phyloP scores from a whole-genome alignment of 2,113 vertebrate genomes.

The Bettongia penicillata region DNA sequence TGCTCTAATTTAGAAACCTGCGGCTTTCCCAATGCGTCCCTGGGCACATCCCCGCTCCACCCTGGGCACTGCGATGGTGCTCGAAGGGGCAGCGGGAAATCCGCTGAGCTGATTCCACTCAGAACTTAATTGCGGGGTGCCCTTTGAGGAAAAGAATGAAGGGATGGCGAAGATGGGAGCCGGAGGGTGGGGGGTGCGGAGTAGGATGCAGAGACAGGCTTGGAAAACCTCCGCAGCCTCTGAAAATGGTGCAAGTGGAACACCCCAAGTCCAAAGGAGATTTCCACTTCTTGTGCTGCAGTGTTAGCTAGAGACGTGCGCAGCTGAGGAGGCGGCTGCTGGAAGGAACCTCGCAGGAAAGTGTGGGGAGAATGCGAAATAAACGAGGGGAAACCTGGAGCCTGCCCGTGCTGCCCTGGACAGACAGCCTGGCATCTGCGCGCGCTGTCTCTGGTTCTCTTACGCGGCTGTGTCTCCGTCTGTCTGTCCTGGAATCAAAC shows the following conservation, averaged over 20 bases:
- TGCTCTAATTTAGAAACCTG: neutral
- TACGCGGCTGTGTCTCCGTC: neutral
- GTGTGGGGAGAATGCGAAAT: constrained; percentile 65
- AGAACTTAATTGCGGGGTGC: neutral
- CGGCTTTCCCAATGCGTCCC: neutral
- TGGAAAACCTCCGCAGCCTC: constrained; percentile 42
- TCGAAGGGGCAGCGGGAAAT: neutral
- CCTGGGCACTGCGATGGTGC: neutral
- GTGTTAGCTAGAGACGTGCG: constrained; percentile 55
- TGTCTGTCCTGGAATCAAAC: constrained; percentile 36
- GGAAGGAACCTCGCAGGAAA: constrained; percentile 72
- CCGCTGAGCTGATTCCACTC: neutral
- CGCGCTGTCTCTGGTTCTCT: neutral
- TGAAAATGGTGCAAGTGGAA: constrained; percentile 69
- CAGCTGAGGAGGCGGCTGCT: neutral
- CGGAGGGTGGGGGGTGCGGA: constrained; percentile 11
- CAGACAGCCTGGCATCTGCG: rapidly evolving
- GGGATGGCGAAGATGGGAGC: neutral
- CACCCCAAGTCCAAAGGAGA: constrained; percentile 72
- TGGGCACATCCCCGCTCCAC: neutral
- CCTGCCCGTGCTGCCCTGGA: constrained; percentile 34
- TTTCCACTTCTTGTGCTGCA: constrained; percentile 76
- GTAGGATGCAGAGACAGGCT: neutral
- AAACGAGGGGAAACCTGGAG: constrained; percentile 72
- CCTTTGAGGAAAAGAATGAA: neutral